Percentiles rank a stretch among this genome's conserved stretches.
phyloP scores from a whole-genome alignment of 2,888 invertebrate genomes.

The Tricholauxania praeusta region DNA sequence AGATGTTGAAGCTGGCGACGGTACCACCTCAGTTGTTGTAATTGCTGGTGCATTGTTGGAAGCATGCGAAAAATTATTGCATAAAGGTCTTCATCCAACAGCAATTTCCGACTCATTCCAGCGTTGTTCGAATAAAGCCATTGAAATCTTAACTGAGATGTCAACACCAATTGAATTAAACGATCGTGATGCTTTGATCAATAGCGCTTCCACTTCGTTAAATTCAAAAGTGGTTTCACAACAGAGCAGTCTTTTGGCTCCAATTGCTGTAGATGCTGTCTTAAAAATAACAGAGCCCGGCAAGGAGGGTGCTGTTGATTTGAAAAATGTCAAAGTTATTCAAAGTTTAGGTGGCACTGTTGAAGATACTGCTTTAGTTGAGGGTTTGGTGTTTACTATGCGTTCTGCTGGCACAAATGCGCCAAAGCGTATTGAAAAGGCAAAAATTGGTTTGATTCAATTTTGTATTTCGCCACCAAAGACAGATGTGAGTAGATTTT shows the following conservation, averaged over 20 bases:
- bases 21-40: conserved; percentile 98
- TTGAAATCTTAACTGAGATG: conserved; percentile 82
- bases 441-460: conserved; percentile 98
- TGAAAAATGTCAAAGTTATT: conserved; percentile 96
- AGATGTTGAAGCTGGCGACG: conserved; percentile 99
- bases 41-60: conserved; percentile 96
- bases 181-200: conserved; percentile 88
- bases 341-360: conserved; percentile 96
- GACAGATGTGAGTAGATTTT: conserved; percentile 82
- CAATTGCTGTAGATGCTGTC: conserved; percentile 97
- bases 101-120: conserved; percentile 98
- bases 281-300: conserved; percentile 75
- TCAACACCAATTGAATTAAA: conserved; percentile 86
- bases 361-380: conserved; percentile 95
- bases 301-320: conserved; percentile 84
- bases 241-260: conserved; percentile 94
- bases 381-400: conserved; percentile 95
- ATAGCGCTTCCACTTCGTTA: conserved; percentile 96
- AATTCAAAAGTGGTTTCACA: conserved; percentile 99
- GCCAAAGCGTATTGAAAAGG: conserved; percentile 94
- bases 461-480: conserved; percentile 99
- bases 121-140: conserved; percentile 69
- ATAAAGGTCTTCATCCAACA: conserved; percentile 97
- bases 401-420: conserved; percentile 90
- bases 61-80: conserved; percentile 90